Evolutionary conservation across 2,113 vertebrate genomes (phyloP).

Genomic region (Antennarius striatus): DNA sequence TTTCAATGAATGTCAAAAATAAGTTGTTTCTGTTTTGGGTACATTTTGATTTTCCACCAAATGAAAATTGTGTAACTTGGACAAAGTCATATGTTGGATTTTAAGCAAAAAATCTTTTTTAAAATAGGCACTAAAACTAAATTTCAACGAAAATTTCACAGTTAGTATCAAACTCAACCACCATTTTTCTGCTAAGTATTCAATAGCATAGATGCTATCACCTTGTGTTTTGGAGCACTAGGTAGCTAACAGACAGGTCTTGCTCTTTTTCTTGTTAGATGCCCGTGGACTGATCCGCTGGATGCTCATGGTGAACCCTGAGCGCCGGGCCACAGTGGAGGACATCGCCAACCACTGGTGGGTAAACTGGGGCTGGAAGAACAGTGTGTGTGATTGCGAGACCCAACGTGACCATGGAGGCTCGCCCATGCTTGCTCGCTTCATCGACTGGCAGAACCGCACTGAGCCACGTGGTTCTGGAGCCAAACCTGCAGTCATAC

Average conservation of each 20-base stretch:
- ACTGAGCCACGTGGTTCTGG: conserved; percentile 67
- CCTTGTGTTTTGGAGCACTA: background rate
- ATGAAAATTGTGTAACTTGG: too few species aligned
- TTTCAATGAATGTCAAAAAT: too few species aligned
- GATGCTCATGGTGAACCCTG: conserved; percentile 99
- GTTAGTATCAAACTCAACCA: too few species aligned
- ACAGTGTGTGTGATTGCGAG: conserved; percentile 96
- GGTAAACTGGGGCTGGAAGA: conserved; percentile 99
- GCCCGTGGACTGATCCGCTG: conserved; percentile 97
- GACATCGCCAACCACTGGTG: conserved; percentile 99
- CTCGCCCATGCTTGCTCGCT: conserved; percentile 90
- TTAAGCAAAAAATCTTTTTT: too few species aligned
- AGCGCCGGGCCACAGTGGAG: conserved; percentile 94
- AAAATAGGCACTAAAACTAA: too few species aligned
- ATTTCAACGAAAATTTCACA: too few species aligned
- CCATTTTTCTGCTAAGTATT: too few species aligned
- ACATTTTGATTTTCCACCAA: too few species aligned
- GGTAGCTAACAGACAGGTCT: background rate
- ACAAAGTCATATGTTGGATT: too few species aligned
- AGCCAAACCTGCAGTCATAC: conserved; percentile 53
- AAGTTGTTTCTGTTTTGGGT: too few species aligned
- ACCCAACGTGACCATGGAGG: conserved; percentile 83
- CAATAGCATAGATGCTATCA: background rate
- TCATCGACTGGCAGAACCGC: conserved; percentile 96
- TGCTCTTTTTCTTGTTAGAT: conserved; percentile 74